Percentiles rank a stretch among this genome's conserved stretches.
Evolutionary conservation across 2,797 vertebrate genomes (phyloP).

Genomic region (Muscicapa comitata): DNA sequence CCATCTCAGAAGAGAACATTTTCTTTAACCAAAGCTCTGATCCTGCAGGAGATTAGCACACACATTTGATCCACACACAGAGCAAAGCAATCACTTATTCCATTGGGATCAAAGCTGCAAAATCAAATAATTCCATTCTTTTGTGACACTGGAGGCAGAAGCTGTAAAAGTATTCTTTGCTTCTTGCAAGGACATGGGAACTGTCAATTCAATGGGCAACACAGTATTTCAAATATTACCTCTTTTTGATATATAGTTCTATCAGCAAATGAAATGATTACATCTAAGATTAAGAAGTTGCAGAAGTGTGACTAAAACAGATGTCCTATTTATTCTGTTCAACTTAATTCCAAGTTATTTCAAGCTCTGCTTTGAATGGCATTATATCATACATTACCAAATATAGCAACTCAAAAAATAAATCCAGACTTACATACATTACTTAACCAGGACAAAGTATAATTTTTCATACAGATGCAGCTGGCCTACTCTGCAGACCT

Average conservation of each 20-base stretch:
- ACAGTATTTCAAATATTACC: neutral
- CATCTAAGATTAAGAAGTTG: neutral
- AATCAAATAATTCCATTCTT: neutral
- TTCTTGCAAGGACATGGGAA: neutral
- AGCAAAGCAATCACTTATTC: neutral
- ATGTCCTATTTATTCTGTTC: neutral
- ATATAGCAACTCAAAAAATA: neutral
- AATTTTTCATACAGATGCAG: neutral
- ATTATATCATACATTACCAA: neutral
- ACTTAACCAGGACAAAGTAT: neutral
- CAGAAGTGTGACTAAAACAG: neutral
- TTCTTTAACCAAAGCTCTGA: neutral
- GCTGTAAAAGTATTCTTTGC: neutral
- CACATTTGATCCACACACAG: neutral
- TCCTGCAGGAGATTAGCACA: neutral
- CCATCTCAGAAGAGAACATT: neutral
- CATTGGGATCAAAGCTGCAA: neutral
- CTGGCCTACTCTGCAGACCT: neutral
- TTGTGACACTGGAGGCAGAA: neutral
- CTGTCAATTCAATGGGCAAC: neutral
- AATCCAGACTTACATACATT: neutral
- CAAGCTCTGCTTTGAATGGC: neutral
- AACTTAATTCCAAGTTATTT: constrained; percentile 11
- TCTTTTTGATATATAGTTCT: neutral
- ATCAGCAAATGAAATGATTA: neutral